These are phyloP conservation scores for Drosophila neonasuta DNA, from an alignment of 2,888 invertebrate genomes.

Conservation along the genomic window DNA sequence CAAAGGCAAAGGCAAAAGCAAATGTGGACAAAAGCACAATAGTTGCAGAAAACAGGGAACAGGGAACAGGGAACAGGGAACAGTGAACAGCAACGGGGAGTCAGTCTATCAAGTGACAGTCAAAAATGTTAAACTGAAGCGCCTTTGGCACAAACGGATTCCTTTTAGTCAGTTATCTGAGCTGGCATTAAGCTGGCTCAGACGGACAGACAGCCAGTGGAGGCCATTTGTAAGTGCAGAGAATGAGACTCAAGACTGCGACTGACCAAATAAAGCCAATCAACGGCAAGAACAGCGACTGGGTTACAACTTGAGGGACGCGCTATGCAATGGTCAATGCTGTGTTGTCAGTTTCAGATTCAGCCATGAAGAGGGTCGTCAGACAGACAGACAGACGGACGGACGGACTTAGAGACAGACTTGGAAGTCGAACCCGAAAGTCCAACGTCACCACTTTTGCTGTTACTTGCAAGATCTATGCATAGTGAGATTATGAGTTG, in stretches of 20 bases:
- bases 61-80: no score
- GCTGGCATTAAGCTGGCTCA: slow-evolving; percentile 7
- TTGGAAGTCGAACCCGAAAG: slow-evolving; percentile 4
- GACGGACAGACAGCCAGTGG: slow-evolving; percentile 6
- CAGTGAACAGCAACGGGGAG: slow-evolving; percentile 1
- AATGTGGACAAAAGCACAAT: neutral
- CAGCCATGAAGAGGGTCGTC: slow-evolving; percentile 32
- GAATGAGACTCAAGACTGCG: no score
- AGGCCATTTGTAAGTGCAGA: slow-evolving; percentile 27
- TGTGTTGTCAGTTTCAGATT: slow-evolving; percentile 25
- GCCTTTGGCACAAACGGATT: slow-evolving; percentile 34
- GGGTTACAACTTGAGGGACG: slow-evolving; percentile 27
- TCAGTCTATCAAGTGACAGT: slow-evolving; percentile 31
- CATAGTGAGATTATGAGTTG: slow-evolving; percentile 19
- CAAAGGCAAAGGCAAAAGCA: no score
- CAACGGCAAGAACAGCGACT: slow-evolving; percentile 22
- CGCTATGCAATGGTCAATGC: slow-evolving; percentile 14
- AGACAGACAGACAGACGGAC: slow-evolving; percentile 2
- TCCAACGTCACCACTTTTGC: slow-evolving; percentile 23
- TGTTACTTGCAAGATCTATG: slow-evolving; percentile 21
- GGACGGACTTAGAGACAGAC: neutral
- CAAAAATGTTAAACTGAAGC: slow-evolving; percentile 43
- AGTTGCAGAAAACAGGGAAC: neutral
- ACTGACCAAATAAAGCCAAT: slow-evolving; percentile 42
- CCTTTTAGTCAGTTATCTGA: slow-evolving; percentile 28